phyloP scores from a whole-genome alignment of 1,140 invertebrate species.

The Drosophila auraria region DNA sequence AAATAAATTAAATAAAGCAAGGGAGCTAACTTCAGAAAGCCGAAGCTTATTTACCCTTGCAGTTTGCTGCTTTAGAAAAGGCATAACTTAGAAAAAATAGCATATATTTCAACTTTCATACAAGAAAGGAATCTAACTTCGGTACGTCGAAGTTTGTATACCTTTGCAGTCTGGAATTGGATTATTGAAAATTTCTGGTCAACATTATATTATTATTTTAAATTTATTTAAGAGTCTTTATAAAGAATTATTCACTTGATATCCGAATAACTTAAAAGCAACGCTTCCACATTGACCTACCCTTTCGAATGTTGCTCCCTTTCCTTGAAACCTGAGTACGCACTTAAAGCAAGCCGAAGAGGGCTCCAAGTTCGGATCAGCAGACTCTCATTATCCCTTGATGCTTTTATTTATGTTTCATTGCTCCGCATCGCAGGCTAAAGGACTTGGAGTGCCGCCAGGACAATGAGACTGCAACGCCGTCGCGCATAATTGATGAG shows the following conservation, averaged over 20 bases:
- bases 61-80: too few species aligned
- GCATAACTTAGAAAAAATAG: too few species aligned
- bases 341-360: conserved; percentile 22
- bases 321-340: conserved; percentile 2
- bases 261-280: neutral
- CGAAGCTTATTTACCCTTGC: too few species aligned
- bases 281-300: neutral
- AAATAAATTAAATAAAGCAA: neutral
- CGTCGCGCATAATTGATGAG: conserved; percentile 83
- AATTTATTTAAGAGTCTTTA: neutral
- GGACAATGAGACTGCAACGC: conserved; percentile 58
- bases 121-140: too few species aligned
- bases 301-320: conserved; percentile 7
- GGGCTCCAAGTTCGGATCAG: conserved; percentile 32
- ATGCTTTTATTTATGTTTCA: conserved; percentile 62
- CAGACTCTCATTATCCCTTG: conserved; percentile 34
- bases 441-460: conserved; percentile 68
- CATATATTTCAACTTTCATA: too few species aligned
- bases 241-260: neutral
- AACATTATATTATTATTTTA: too few species aligned
- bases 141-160: too few species aligned
- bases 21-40: too few species aligned
- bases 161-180: too few species aligned
- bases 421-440: conserved; percentile 53
- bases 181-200: too few species aligned